Percentiles rank a stretch among this genome's conserved stretches.
These are phyloP conservation scores for Myodes glareolus DNA, from an alignment of 2,113 vertebrate species.

Conservation along the genomic window DNA sequence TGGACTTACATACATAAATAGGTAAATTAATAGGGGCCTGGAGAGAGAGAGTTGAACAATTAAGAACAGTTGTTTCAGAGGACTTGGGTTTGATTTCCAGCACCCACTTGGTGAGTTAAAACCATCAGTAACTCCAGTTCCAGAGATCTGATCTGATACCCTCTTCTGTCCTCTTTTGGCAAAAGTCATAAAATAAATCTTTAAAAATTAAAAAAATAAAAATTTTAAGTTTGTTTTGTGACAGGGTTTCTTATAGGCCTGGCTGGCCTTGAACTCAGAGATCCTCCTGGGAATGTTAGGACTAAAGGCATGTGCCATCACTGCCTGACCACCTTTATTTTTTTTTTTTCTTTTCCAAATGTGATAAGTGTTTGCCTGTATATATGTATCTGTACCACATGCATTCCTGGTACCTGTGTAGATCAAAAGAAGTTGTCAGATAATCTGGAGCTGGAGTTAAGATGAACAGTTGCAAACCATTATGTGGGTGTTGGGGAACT, in stretches of 20 bases:
- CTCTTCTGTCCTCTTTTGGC: not conserved
- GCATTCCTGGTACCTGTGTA: not conserved
- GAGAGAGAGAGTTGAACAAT: not conserved
- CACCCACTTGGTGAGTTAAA: not conserved
- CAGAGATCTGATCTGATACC: not conserved
- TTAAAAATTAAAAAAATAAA: too few relatives aligned
- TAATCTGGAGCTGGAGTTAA: not conserved
- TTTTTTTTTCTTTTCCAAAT: not conserved
- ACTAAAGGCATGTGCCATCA: not conserved
- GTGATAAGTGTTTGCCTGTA: not conserved
- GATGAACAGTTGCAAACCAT: not conserved
- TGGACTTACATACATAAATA: not conserved
- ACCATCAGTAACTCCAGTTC: not conserved
- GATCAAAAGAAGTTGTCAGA: not conserved
- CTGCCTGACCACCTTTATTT: not conserved
- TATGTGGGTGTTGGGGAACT: not conserved
- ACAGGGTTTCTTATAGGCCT: not conserved
- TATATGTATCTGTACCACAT: not conserved
- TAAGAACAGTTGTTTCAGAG: not conserved
- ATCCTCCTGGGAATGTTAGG: not conserved
- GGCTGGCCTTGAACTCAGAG: not conserved
- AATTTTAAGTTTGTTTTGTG: not conserved
- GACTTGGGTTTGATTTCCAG: not conserved
- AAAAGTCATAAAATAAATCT: not conserved
- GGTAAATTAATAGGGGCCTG: not conserved